Conservation (phyloP, 2,113 vertebrate genomes). For the Rhodinocichla rosea region DNA sequence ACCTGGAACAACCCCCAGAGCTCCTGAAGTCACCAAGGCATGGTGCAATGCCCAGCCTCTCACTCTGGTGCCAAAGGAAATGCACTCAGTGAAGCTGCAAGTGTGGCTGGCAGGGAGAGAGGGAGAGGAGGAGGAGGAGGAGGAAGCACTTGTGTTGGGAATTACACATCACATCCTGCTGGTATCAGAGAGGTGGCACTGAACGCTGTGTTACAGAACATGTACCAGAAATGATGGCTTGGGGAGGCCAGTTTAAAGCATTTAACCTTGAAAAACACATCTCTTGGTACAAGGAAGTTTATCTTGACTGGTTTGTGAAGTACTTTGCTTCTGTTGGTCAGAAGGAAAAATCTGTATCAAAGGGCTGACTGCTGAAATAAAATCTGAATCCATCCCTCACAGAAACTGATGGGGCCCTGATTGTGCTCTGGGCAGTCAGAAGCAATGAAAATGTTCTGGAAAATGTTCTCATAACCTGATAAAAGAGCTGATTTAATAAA, state of each 20-base stretch:
- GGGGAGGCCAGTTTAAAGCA: neutral
- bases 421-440: neutral
- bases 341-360: neutral
- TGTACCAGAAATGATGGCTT: fast-evolving
- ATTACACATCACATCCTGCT: fast-evolving
- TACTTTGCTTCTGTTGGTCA: neutral
- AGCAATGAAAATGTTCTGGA: neutral
- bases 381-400: neutral
- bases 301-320: neutral
- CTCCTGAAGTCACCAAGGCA: fast-evolving
- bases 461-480: neutral
- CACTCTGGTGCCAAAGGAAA: neutral
- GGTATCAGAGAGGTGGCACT: neutral
- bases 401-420: neutral
- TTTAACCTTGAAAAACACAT: neutral
- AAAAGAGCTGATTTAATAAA: conserved; percentile 51
- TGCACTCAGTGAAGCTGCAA: neutral
- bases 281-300: neutral
- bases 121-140: neutral
- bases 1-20: neutral
- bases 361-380: neutral
- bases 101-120: fast-evolving
- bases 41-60: neutral
- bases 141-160: neutral
- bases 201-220: neutral